phyloP scores from a whole-genome alignment of 2,888 invertebrate genomes.

The Cerastoderma edule region DNA sequence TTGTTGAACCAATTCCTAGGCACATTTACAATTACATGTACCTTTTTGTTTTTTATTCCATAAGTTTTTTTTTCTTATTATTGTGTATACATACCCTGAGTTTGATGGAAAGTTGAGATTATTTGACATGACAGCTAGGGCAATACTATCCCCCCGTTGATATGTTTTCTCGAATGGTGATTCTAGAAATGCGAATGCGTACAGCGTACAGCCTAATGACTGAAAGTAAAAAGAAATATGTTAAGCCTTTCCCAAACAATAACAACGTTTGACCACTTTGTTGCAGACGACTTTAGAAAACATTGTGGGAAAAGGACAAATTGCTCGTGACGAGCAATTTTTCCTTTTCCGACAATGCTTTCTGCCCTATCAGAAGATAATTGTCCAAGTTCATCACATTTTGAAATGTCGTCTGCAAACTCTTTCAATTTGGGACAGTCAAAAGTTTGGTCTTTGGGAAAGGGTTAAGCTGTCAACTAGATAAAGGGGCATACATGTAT shows the following conservation, averaged over 20 bases:
- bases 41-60: no score
- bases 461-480: no score
- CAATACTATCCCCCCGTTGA: slow-evolving; percentile 94
- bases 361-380: no score
- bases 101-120: slow-evolving; percentile 89
- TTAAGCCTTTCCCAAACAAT: not conserved
- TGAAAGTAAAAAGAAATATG: slow-evolving; percentile 76
- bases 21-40: no score
- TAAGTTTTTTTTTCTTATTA: no score
- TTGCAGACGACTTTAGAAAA: not conserved
- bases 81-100: slow-evolving; percentile 87
- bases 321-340: not conserved
- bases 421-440: no score
- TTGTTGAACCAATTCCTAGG: no score
- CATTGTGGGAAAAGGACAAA: not conserved
- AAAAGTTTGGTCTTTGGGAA: no score
- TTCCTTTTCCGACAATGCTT: not conserved
- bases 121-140: slow-evolving; percentile 92
- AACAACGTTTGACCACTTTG: not conserved
- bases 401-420: no score
- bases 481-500: no score
- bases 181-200: slow-evolving; percentile 93
- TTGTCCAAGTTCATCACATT: no score
- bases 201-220: slow-evolving; percentile 94
- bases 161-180: slow-evolving; percentile 94